Evolutionary conservation across 2,113 vertebrate species (phyloP), one percentile per base, ranked within the genome.

Genomic region (Centropristis striata): DNA sequence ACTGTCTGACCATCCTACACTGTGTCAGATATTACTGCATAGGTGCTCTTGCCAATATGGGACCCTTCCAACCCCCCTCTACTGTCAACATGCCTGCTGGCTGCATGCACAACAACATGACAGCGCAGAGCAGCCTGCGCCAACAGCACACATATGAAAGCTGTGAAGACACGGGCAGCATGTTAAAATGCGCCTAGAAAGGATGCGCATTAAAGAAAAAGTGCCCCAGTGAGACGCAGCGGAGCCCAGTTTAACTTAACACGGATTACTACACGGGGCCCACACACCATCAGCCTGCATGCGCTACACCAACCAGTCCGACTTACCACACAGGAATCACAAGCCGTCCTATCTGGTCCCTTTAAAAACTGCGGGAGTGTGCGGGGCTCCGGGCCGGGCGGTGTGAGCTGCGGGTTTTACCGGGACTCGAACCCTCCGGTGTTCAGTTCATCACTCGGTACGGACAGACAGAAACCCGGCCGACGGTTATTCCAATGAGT

Each of bases 71-170:
- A 10, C 14, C 50, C 51, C 58, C 61, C 72, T 46, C 21, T 21
- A 1, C 70, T 83, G 86, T 78, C 77, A 86, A 71, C 83, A 83
- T 71, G 83, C 86, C 73, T 86, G 78, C 88, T 76, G 86, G 72
- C 84, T 64, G 85, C 83, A 81, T 78, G 61, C 85, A 78, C 78
- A 78, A 67, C 4, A 82, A 86, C 85, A 78, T 73, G 65, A 65
- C 81, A 68, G 73, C 14, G 74, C 86, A 39, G 65, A 73, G 4
- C 69, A 76, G 68, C 36, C 71, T 78, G 66, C 76, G 54, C 78
- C 42, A 78, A 55, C 54, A 20, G 39, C 68, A 14, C 76, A 57
- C 72, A 28, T 1, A 61, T 27, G 39, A 13, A 36, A 13, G 47
- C 75, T n/a, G 55, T 27, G 28, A 28, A 15, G 14, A 44, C 49